Evolutionary conservation across 2,888 invertebrate genomes (phyloP).

Genomic region (Lissonota sp.): DNA sequence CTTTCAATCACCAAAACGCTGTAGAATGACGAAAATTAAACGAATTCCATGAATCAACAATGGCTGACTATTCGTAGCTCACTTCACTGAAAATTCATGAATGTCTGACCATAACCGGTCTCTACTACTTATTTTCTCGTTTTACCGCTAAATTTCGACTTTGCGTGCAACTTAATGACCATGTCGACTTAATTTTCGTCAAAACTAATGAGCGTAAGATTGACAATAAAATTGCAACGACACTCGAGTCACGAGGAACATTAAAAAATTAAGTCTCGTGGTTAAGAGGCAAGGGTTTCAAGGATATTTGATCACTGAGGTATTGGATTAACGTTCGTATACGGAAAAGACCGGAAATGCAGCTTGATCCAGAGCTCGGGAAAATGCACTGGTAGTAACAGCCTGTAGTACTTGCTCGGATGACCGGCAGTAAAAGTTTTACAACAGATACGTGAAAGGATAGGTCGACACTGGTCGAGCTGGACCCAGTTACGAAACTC

Average conservation of each 20-base stretch:
- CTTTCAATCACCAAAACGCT: neutral
- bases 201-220: too few relatives aligned
- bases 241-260: too few relatives aligned
- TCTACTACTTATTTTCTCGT: neutral
- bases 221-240: too few relatives aligned
- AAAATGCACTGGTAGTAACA: neutral
- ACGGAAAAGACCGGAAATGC: conserved; percentile 29
- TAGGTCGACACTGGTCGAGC: conserved; percentile 18
- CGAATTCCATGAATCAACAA: neutral
- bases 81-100: neutral
- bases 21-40: conserved; percentile 12
- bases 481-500: conserved; percentile 61
- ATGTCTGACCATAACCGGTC: neutral
- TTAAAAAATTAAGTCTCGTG: too few relatives aligned
- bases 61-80: too few relatives aligned
- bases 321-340: conserved; percentile 37
- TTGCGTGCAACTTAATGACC: too few relatives aligned
- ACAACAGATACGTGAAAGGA: conserved; percentile 19
- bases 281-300: conserved; percentile 20
- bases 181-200: too few relatives aligned
- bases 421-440: conserved; percentile 60
- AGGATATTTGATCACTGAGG: conserved; percentile 3
- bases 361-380: conserved; percentile 5
- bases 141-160: too few relatives aligned
- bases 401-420: conserved; percentile 48